Conservation (phyloP, 2,113 vertebrate species). For the Scopus umbretta region DNA sequence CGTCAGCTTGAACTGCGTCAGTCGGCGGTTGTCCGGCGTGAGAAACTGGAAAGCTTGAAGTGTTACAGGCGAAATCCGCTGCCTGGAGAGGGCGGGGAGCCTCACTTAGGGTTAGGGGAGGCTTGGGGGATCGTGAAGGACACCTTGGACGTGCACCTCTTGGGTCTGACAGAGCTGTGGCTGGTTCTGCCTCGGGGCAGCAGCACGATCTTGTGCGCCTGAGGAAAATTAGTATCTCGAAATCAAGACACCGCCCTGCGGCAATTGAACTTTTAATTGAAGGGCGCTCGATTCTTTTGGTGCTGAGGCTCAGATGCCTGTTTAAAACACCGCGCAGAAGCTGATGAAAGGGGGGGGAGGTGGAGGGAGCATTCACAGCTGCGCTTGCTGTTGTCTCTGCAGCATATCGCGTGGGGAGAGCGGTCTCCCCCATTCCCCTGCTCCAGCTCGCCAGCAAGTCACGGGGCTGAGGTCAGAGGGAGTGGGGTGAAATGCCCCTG, state of each 20-base stretch:
- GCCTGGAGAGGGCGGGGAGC: not conserved
- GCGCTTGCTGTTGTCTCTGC: not conserved
- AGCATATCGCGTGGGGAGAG: no score
- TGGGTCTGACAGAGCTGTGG: not conserved
- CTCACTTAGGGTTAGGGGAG: not conserved
- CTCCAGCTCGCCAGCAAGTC: not conserved
- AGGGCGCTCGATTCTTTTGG: not conserved
- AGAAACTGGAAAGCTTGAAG: not conserved
- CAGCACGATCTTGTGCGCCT: rapidly evolving
- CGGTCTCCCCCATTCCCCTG: not conserved
- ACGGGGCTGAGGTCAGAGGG: not conserved
- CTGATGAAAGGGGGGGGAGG: not conserved
- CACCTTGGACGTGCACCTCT: not conserved
- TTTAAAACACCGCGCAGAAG: not conserved
- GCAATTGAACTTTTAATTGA: not conserved
- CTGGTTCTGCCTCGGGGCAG: not conserved
- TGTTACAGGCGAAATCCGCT: not conserved
- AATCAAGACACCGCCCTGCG: rapidly evolving
- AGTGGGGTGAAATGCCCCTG: not conserved
- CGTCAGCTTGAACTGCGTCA: no score
- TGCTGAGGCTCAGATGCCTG: not conserved
- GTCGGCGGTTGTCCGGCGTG: rapidly evolving
- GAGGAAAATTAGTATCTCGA: not conserved
- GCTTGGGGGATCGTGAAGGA: not conserved
- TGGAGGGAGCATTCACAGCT: not conserved